A percentile compares a stretch with the other conserved stretches of the same genome.
These are phyloP conservation scores for Hyposoter didymator DNA, from an alignment of 2,888 invertebrate genomes.

Conservation along the genomic window DNA sequence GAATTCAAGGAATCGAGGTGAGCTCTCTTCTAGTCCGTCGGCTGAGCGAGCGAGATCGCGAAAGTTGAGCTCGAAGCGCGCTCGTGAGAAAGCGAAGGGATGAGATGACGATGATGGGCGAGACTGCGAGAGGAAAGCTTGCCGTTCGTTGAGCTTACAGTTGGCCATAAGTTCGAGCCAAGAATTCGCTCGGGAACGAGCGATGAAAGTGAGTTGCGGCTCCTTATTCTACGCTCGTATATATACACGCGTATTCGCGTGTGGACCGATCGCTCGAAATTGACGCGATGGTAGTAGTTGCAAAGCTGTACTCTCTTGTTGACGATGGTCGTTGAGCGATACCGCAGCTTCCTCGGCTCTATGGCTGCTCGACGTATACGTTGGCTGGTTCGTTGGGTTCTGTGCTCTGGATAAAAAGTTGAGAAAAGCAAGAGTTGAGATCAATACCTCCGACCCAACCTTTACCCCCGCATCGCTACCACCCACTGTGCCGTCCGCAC, in stretches of 20 bases:
- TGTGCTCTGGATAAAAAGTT: slow-evolving; percentile 82
- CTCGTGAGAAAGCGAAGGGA: slow-evolving; percentile 27
- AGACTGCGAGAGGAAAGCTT: slow-evolving; percentile 9
- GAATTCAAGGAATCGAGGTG: slow-evolving; percentile 73
- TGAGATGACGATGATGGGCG: slow-evolving; percentile 35
- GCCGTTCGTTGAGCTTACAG: slow-evolving; percentile 67
- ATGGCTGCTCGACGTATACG: slow-evolving; percentile 72
- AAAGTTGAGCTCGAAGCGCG: slow-evolving; percentile 35
- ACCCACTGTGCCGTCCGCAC: slow-evolving; percentile 62
- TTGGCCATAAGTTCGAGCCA: slow-evolving; percentile 81
- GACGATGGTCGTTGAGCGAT: slow-evolving; percentile 66
- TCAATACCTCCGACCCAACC: slow-evolving; percentile 83
- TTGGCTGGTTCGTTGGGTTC: slow-evolving; percentile 76
- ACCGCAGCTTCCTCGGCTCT: slow-evolving; percentile 67
- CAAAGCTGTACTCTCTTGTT: slow-evolving; percentile 7
- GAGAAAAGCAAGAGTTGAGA: slow-evolving; percentile 84
- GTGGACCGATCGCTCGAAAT: slow-evolving; percentile 71
- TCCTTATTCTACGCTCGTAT: slow-evolving; percentile 69
- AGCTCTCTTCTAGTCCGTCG: slow-evolving; percentile 54
- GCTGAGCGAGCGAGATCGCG: slow-evolving; percentile 41
- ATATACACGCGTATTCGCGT: slow-evolving; percentile 65
- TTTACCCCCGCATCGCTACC: slow-evolving; percentile 72
- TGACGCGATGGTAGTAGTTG: slow-evolving; percentile 67
- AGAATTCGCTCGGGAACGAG: slow-evolving; percentile 82
- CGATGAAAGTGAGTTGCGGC: slow-evolving; percentile 81